Evolutionary conservation across 2,113 vertebrate genomes (phyloP).

Genomic region (Eretmochelys imbricata): DNA sequence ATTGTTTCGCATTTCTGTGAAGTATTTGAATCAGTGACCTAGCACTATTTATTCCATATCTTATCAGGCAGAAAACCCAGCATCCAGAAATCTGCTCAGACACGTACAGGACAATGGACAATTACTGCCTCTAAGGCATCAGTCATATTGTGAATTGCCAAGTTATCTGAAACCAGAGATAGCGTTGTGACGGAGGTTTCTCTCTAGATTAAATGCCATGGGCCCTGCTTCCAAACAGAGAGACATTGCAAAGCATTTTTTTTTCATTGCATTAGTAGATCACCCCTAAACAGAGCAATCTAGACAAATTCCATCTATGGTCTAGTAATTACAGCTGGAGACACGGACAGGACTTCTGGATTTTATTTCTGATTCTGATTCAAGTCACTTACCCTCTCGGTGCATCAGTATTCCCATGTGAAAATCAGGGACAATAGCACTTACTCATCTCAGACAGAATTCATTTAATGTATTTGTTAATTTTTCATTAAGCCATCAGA

Average conservation of each 20-base stretch:
- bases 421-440: not conserved
- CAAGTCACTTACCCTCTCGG: not conserved
- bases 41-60: constrained; percentile 47
- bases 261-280: not conserved
- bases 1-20: not conserved
- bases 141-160: constrained; percentile 3
- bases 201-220: not conserved
- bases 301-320: not conserved
- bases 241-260: constrained; percentile 8
- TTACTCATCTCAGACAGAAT: not conserved
- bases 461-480: not conserved
- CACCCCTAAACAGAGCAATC: not conserved
- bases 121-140: constrained; percentile 35
- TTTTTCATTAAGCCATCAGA: not conserved
- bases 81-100: constrained; percentile 35
- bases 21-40: constrained; percentile 8
- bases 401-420: not conserved
- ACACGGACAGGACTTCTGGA: not conserved
- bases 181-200: not conserved
- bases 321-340: not conserved
- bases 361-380: not conserved
- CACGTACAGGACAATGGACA: constrained; percentile 2
- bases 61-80: constrained; percentile 51
- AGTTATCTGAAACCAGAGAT: constrained; percentile 35
- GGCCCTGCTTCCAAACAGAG: not conserved